Percentiles rank a stretch among this genome's conserved stretches.
These are phyloP conservation scores for Platysteira castanea DNA, from an alignment of 2,113 vertebrate genomes.

Conservation along the genomic window DNA sequence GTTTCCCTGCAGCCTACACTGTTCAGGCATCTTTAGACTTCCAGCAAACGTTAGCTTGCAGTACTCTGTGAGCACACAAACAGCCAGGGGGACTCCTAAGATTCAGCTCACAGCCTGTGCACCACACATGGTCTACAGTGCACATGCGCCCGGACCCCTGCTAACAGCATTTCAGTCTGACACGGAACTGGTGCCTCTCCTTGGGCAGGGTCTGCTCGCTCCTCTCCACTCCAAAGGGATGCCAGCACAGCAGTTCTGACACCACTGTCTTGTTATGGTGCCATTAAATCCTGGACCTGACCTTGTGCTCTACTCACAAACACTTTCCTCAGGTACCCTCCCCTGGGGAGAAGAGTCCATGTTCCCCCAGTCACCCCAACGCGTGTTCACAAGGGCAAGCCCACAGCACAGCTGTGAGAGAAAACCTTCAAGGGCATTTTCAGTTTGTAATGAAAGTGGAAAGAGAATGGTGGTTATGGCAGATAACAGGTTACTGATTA, in stretches of 20 bases:
- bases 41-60: background rate
- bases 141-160: rapidly evolving
- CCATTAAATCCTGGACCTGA: background rate
- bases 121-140: background rate
- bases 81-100: background rate
- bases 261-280: background rate
- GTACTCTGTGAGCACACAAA: background rate
- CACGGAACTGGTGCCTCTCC: background rate
- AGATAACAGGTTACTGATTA: background rate
- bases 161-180: background rate
- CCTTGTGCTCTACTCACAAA: background rate
- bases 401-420: background rate
- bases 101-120: background rate
- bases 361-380: background rate
- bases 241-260: background rate
- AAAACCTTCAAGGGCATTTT: background rate
- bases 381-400: rapidly evolving
- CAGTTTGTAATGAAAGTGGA: background rate
- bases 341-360: background rate
- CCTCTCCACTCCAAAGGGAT: background rate
- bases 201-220: background rate
- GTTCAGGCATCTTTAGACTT: background rate
- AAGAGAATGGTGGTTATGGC: background rate
- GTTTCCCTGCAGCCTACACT: background rate
- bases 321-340: background rate